Conservation (phyloP, 2,888 invertebrate genomes). For the Habrosyne pyritoides region DNA sequence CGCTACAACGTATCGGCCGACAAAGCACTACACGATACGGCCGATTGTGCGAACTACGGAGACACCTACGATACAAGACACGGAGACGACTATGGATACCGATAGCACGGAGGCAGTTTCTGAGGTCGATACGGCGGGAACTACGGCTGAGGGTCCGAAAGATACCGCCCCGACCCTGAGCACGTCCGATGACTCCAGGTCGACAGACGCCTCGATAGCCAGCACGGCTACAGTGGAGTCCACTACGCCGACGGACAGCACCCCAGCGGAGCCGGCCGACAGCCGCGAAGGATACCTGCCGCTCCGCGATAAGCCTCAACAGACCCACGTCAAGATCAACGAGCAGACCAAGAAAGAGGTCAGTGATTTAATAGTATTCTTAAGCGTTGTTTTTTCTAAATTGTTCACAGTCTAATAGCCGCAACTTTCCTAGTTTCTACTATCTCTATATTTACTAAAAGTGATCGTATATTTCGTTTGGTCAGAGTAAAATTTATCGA, state of each 20-base stretch:
- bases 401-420: constrained; percentile 74
- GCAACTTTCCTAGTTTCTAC: constrained; percentile 60
- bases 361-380: constrained; percentile 67
- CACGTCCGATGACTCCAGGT: constrained; percentile 60
- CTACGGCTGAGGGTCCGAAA: constrained; percentile 60
- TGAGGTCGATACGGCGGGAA: constrained; percentile 61
- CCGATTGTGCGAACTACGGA: constrained; percentile 70
- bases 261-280: constrained; percentile 67
- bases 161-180: constrained; percentile 63
- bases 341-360: constrained; percentile 83
- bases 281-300: constrained; percentile 79
- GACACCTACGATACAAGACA: constrained; percentile 68
- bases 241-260: constrained; percentile 63
- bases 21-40: constrained; percentile 82
- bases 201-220: constrained; percentile 63
- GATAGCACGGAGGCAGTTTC: constrained; percentile 80
- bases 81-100: constrained; percentile 75
- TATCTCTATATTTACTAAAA: constrained; percentile 50
- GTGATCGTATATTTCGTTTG: constrained; percentile 54
- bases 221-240: constrained; percentile 67
- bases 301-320: constrained; percentile 75
- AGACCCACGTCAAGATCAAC: constrained; percentile 80
- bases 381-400: constrained; percentile 57
- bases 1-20: constrained; percentile 68
- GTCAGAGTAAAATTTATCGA: constrained; percentile 41